These are phyloP conservation scores for Automeris io DNA, from an alignment of 2,888 invertebrate genomes.

Conservation along the genomic window DNA sequence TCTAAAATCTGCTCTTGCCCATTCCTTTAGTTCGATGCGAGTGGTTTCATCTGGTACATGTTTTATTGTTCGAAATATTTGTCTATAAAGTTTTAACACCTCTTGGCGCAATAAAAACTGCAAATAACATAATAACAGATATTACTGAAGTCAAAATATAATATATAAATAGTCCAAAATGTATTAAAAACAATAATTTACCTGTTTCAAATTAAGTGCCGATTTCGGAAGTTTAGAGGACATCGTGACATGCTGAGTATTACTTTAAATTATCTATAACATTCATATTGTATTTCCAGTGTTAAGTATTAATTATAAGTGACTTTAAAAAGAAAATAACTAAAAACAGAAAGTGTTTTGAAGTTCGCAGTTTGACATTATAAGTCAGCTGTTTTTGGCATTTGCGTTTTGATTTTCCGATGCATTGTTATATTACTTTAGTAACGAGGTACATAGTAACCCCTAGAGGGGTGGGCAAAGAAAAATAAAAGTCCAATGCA, in stretches of 20 bases:
- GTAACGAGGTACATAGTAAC: no score
- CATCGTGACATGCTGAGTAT: constrained; percentile 26
- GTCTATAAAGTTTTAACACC: constrained; percentile 85
- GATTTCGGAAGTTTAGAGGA: constrained; percentile 61
- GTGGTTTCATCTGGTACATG: constrained; percentile 80
- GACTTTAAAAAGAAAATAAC: no score
- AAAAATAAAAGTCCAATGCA: no score
- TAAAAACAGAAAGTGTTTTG: no score
- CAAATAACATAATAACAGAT: constrained; percentile 33
- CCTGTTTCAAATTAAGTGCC: constrained; percentile 79
- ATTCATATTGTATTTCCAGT: background rate
- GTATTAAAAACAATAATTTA: constrained; percentile 26
- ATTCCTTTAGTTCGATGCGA: constrained; percentile 80
- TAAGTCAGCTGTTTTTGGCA: no score
- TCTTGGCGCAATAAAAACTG: constrained; percentile 89
- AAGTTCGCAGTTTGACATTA: no score
- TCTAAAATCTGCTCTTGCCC: constrained; percentile 86
- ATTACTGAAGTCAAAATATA: no score
- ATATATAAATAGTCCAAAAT: background rate
- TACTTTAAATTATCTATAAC: background rate
- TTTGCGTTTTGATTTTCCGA: no score
- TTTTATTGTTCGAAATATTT: constrained; percentile 82
- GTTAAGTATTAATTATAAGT: no score
- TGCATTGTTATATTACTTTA: no score
- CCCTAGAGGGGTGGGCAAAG: no score